phyloP scores from a whole-genome alignment of 2,888 invertebrate species.

The Chaetogeoica ovagalla region DNA sequence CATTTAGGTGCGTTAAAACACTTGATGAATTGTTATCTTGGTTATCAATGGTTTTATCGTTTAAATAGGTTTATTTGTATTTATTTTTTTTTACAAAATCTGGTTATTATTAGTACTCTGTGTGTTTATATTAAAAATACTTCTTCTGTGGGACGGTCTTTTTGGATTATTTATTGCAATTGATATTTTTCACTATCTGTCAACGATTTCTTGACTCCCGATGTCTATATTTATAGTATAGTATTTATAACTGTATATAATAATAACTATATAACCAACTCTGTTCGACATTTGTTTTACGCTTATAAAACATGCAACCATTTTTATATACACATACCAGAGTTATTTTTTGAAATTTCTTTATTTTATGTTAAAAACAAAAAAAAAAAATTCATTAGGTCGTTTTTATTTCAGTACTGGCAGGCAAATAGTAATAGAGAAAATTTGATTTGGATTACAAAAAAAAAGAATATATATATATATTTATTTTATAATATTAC shows the following conservation, averaged over 20 bases:
- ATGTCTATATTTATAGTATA: not conserved
- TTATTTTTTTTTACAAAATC: no score
- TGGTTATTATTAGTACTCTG: not conserved
- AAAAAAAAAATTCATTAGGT: not conserved
- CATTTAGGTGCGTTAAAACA: not conserved
- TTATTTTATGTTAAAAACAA: no score
- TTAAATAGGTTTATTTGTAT: not conserved
- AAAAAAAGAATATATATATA: conserved; percentile 34
- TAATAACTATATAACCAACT: no score
- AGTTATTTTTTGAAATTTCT: conserved; percentile 4
- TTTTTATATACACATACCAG: not conserved
- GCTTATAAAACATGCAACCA: not conserved
- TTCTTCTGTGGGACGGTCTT: not conserved
- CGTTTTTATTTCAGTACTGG: not conserved
- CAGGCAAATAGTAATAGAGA: not conserved
- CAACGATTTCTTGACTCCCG: not conserved
- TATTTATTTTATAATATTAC: conserved; percentile 25
- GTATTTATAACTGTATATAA: no score
- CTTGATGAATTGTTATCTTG: not conserved
- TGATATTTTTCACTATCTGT: conserved; percentile 8
- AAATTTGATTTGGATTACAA: not conserved
- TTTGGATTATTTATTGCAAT: not conserved
- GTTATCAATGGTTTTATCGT: conserved; percentile 6
- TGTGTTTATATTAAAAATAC: no score
- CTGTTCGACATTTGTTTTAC: not conserved